Conservation (phyloP, 2,113 vertebrate species). For the Shinisaurus crocodilurus region DNA sequence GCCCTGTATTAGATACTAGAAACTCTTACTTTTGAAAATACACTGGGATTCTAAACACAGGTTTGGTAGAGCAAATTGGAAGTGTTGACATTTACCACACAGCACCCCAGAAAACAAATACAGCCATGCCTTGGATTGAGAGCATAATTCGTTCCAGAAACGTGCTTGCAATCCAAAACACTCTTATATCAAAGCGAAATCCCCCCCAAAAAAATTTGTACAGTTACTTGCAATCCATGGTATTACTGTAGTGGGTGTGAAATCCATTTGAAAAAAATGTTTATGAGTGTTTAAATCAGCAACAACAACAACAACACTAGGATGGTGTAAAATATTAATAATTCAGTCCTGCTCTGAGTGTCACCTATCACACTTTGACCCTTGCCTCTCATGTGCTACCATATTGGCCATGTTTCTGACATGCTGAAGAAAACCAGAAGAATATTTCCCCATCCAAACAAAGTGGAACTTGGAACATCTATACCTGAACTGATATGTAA, state of each 20-base stretch:
- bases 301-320: too few species aligned
- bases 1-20: not conserved
- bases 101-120: not conserved
- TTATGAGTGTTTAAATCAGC: too few species aligned
- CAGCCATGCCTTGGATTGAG: too few species aligned
- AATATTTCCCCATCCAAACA: not conserved
- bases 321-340: not conserved
- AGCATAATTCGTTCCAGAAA: too few species aligned
- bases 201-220: too few species aligned
- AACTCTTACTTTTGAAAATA: not conserved
- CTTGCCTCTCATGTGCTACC: not conserved
- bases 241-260: too few species aligned
- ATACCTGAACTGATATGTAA: not conserved
- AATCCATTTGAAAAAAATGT: not conserved
- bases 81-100: not conserved
- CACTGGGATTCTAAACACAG: not conserved
- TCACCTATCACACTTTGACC: accelerated
- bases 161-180: too few species aligned
- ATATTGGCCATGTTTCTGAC: not conserved
- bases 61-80: not conserved
- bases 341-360: not conserved
- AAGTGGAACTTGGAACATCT: not conserved
- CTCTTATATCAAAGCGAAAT: too few species aligned
- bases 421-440: not conserved
- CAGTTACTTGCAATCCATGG: too few species aligned